Evolutionary conservation across 2,888 invertebrate species (phyloP).

Genomic region (Trachelus troglodyta): DNA sequence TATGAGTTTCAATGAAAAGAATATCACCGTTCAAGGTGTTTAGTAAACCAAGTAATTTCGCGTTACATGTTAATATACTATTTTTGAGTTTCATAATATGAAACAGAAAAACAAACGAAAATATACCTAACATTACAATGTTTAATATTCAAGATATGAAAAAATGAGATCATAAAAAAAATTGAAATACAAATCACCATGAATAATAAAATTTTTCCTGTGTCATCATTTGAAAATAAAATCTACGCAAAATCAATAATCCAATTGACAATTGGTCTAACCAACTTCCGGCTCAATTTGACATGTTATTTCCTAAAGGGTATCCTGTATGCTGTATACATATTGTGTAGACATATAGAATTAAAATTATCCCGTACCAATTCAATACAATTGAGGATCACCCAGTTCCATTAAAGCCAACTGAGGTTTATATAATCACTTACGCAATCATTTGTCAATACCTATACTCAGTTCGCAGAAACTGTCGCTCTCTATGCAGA

Average conservation of each 20-base stretch:
- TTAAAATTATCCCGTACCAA: neutral
- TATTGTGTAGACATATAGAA: neutral
- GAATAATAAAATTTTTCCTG: neutral
- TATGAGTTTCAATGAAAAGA: neutral
- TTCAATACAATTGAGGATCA: neutral
- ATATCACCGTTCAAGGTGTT: neutral
- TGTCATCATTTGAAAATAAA: neutral
- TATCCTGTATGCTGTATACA: neutral
- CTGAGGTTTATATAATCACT: neutral
- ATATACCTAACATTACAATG: neutral
- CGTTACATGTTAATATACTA: neutral
- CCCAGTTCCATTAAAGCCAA: neutral
- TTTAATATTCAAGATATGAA: neutral
- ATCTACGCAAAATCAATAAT: neutral
- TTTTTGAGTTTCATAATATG: neutral
- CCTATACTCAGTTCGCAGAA: neutral
- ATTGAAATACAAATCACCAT: neutral
- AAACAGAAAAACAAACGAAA: neutral
- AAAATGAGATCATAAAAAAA: neutral
- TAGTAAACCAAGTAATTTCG: neutral
- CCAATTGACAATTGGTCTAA: too few species aligned
- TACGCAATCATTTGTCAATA: neutral
- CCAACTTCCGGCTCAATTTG: too few species aligned
- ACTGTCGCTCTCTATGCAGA: neutral
- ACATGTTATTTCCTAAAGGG: neutral